phyloP scores from a whole-genome alignment of 30 jellyfish, hydroid and myxozoan species.

The Morbakka virulenta region DNA sequence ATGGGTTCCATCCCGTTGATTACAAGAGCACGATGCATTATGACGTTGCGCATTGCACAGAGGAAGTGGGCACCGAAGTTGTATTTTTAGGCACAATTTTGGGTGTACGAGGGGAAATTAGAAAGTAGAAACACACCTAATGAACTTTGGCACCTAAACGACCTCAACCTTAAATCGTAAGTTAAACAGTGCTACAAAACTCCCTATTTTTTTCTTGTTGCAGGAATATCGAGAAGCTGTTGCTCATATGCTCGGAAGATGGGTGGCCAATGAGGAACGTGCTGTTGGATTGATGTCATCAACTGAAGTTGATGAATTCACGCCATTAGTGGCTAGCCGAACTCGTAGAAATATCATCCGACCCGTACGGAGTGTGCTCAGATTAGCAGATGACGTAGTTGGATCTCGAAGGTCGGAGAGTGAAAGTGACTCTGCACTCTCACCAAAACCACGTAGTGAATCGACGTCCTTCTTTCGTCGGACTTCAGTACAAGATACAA shows the following conservation, averaged over 20 bases:
- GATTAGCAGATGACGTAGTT: constrained; percentile 65
- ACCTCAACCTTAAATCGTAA: background rate
- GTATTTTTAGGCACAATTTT: too few species aligned
- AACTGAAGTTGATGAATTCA: constrained; percentile 75
- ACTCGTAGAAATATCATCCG: constrained; percentile 84
- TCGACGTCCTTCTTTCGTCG: too few species aligned
- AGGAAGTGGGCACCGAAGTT: too few species aligned
- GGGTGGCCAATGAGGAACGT: constrained; percentile 96
- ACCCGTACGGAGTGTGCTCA: constrained; percentile 89
- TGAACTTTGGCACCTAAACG: too few species aligned
- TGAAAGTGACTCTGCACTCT: constrained; percentile 32
- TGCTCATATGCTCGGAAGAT: constrained; percentile 89
- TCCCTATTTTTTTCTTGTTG: too few species aligned
- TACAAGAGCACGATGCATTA: too few species aligned
- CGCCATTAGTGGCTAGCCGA: constrained; percentile 71
- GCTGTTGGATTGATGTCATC: constrained; percentile 81
- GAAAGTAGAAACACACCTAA: too few species aligned
- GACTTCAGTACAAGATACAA: too few species aligned
- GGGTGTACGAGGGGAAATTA: too few species aligned
- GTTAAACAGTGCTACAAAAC: background rate
- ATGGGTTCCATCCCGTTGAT: too few species aligned
- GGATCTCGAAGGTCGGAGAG: constrained; percentile 66
- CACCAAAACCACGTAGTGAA: too few species aligned
- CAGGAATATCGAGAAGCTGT: constrained; percentile 94
- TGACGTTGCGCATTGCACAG: too few species aligned